Evolutionary conservation across 2,888 invertebrate species (phyloP).

Genomic region (Sialis fuliginosa): DNA sequence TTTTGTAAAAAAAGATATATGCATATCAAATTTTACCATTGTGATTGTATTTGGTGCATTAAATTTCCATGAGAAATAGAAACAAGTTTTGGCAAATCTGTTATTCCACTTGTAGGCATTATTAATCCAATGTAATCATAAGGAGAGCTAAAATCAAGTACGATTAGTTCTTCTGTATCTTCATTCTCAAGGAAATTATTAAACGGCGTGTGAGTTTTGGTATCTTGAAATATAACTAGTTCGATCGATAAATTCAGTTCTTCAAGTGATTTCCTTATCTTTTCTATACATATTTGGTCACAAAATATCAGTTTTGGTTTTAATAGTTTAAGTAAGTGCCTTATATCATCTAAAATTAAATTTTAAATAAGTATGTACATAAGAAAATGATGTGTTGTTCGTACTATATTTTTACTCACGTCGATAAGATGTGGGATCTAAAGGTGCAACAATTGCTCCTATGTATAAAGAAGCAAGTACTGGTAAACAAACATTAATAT

Average conservation of each 20-base stretch:
- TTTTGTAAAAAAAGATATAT: neutral
- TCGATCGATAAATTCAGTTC: slow-evolving; percentile 1
- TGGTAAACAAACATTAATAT: slow-evolving; percentile 2
- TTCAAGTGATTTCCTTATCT: slow-evolving; percentile 1
- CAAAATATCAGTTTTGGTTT: slow-evolving; percentile 4
- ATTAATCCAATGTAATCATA: slow-evolving; percentile 1
- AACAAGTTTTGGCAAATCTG: neutral
- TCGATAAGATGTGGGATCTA: slow-evolving; percentile 1
- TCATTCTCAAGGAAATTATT: neutral
- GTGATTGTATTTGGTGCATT: slow-evolving; percentile 4
- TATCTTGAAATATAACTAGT: slow-evolving; percentile 1
- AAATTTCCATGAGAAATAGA: slow-evolving; percentile 1
- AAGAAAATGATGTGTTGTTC: neutral
- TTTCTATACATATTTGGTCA: slow-evolving; percentile 1
- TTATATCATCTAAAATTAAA: slow-evolving; percentile 1
- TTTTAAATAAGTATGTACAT: neutral
- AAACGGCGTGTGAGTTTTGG: neutral
- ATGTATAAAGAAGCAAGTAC: slow-evolving; percentile 1
- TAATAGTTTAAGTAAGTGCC: neutral
- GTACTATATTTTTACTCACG: slow-evolving; percentile 1
- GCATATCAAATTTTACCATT: neutral
- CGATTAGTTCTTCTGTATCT: neutral
- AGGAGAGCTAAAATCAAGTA: neutral
- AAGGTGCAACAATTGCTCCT: slow-evolving; percentile 1
- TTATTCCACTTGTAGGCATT: slow-evolving; percentile 1